These are phyloP conservation scores for Carettochelys insculpta DNA, from an alignment of 2,113 vertebrate species.

Conservation along the genomic window DNA sequence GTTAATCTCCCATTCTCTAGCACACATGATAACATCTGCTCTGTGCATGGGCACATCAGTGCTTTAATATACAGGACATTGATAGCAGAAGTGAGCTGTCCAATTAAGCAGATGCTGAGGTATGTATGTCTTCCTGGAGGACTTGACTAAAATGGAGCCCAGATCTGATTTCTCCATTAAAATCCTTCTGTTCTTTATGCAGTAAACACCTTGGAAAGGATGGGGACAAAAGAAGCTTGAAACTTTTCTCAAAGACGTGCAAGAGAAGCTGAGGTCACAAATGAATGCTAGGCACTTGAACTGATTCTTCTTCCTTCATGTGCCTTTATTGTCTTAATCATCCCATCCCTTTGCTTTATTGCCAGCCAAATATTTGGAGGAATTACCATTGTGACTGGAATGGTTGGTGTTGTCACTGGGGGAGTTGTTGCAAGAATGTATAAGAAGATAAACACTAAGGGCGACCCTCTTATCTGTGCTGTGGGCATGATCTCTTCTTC, in stretches of 20 bases:
- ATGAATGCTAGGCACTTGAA: background rate
- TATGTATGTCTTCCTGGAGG: background rate
- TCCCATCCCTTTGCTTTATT: slow-evolving; percentile 33
- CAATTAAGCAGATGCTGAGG: background rate
- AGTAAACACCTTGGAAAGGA: background rate
- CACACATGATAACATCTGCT: background rate
- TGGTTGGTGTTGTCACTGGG: slow-evolving; percentile 84
- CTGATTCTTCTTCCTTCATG: background rate
- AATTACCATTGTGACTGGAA: slow-evolving; percentile 83
- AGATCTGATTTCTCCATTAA: background rate
- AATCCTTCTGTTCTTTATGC: background rate
- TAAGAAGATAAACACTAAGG: slow-evolving; percentile 77
- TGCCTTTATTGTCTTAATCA: background rate
- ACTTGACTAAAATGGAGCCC: background rate
- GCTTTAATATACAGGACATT: background rate
- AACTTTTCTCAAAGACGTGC: background rate
- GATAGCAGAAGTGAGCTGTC: background rate
- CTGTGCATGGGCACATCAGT: background rate
- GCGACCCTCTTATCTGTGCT: slow-evolving; percentile 90
- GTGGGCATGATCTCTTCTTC: slow-evolving; percentile 83
- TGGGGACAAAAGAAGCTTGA: background rate
- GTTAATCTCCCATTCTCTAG: background rate
- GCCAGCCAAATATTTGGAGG: slow-evolving; percentile 87
- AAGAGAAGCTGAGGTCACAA: background rate
- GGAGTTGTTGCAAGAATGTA: slow-evolving; percentile 77